These are phyloP conservation scores for Caranx melampygus DNA, from an alignment of 2,113 vertebrate species.

Conservation along the genomic window DNA sequence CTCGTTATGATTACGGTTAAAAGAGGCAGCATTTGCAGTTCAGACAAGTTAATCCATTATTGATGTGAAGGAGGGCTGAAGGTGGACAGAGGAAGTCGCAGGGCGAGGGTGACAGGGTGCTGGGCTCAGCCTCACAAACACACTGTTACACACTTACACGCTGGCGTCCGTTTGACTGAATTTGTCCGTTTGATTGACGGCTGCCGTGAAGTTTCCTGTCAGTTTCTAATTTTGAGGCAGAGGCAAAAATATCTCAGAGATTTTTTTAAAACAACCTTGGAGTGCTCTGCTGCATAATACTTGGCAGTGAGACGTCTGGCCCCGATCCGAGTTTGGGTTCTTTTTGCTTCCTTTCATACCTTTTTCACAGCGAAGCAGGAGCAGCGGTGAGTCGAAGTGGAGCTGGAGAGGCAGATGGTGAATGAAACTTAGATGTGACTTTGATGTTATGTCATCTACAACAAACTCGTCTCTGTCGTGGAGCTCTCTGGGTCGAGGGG, in stretches of 20 bases:
- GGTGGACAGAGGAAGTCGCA: conserved; percentile 41
- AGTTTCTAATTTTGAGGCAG: conserved; percentile 60
- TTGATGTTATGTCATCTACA: conserved; percentile 25
- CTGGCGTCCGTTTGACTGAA: not conserved
- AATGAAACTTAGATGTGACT: conserved; percentile 45
- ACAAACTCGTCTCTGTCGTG: not conserved
- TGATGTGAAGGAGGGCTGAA: conserved; percentile 61
- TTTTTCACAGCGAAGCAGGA: conserved; percentile 37
- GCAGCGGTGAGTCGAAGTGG: conserved; percentile 18
- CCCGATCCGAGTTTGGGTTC: not conserved
- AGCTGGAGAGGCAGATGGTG: conserved; percentile 28
- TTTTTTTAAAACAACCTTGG: conserved; percentile 58
- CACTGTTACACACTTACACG: conserved; percentile 1
- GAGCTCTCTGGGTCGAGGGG: not conserved
- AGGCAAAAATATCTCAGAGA: conserved; percentile 52
- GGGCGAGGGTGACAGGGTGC: conserved; percentile 29
- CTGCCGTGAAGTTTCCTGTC: conserved; percentile 55
- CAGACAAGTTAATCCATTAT: conserved; percentile 55
- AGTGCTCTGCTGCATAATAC: conserved; percentile 38
- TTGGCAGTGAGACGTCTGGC: conserved; percentile 39
- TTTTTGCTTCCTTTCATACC: not conserved
- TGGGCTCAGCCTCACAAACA: conserved; percentile 26
- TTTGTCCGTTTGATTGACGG: conserved; percentile 64
- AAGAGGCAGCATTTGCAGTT: conserved; percentile 48
- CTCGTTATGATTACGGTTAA: conserved; percentile 47